These are phyloP conservation scores for Caenorhabditis virilis DNA, from an alignment of 2,888 invertebrate genomes.

Conservation along the genomic window DNA sequence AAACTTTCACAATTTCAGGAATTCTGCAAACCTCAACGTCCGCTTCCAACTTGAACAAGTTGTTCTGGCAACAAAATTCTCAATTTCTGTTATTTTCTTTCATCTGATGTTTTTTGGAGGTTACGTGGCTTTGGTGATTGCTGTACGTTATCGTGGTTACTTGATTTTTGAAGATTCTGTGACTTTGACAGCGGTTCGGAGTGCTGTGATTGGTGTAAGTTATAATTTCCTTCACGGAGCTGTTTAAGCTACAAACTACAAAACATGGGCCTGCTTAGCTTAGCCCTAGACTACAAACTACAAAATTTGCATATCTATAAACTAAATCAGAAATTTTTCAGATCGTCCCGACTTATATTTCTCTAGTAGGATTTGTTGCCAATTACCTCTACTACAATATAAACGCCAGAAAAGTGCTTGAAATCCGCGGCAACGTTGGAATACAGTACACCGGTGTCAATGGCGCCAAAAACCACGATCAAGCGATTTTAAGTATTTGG, in stretches of 20 bases:
- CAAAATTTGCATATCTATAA: too few relatives aligned
- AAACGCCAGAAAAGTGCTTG: neutral
- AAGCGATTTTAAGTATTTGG: neutral
- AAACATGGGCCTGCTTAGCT: too few relatives aligned
- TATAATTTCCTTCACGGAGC: too few relatives aligned
- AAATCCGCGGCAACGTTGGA: neutral
- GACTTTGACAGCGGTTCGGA: neutral
- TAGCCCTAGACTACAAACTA: too few relatives aligned
- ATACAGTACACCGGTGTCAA: neutral
- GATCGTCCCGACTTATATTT: neutral
- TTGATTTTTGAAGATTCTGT: too few relatives aligned
- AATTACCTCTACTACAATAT: neutral
- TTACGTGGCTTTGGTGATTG: constrained; percentile 11
- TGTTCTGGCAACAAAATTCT: constrained; percentile 12
- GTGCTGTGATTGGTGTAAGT: neutral
- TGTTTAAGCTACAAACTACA: too few relatives aligned
- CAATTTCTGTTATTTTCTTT: constrained; percentile 9
- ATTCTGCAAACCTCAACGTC: neutral
- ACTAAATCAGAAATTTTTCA: neutral
- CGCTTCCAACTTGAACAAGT: constrained; percentile 21
- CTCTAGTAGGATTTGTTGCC: neutral
- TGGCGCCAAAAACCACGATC: neutral
- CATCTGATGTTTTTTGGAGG: constrained; percentile 8
- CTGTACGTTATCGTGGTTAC: constrained; percentile 9
- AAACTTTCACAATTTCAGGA: too few relatives aligned